Conservation (phyloP, 1,140 invertebrate species). For the Drosophila asahinai region DNA sequence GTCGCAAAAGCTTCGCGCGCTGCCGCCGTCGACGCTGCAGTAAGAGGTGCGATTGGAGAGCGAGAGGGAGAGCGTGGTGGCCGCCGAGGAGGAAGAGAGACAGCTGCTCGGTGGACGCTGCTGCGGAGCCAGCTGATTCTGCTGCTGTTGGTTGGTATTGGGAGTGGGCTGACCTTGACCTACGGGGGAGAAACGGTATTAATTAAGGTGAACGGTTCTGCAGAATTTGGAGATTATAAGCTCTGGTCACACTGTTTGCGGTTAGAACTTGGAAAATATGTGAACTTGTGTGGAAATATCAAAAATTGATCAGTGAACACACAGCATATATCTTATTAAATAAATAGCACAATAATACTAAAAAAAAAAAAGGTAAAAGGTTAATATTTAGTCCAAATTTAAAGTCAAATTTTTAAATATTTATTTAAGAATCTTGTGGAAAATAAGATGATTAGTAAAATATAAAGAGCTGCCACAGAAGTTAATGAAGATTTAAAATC, state of each 20-base stretch:
- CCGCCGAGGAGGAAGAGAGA: conserved; percentile 73
- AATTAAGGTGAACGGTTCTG: neutral
- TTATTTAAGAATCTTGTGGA: neutral
- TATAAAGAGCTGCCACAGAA: no score
- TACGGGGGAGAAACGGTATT: conserved; percentile 16
- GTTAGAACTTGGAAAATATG: neutral
- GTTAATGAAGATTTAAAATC: no score
- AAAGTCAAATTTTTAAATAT: neutral
- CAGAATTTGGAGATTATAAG: neutral
- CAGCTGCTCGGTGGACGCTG: conserved; percentile 56
- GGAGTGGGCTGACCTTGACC: conserved; percentile 68
- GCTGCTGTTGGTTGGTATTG: conserved; percentile 14
- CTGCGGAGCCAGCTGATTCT: conserved; percentile 62
- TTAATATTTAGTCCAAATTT: no score
- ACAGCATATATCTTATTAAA: no score
- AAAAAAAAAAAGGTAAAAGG: no score
- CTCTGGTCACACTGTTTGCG: no score
- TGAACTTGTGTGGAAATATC: neutral
- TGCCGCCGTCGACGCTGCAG: conserved; percentile 80
- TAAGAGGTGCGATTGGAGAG: conserved; percentile 82
- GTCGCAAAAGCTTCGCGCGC: conserved; percentile 76
- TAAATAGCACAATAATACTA: no score
- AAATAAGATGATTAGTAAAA: no score
- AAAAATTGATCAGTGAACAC: no score
- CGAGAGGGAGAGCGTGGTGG: conserved; percentile 59